phyloP scores from a whole-genome alignment of 30 jellyfish, hydroid and myxozoan genomes.

The Aurelia sp. region DNA sequence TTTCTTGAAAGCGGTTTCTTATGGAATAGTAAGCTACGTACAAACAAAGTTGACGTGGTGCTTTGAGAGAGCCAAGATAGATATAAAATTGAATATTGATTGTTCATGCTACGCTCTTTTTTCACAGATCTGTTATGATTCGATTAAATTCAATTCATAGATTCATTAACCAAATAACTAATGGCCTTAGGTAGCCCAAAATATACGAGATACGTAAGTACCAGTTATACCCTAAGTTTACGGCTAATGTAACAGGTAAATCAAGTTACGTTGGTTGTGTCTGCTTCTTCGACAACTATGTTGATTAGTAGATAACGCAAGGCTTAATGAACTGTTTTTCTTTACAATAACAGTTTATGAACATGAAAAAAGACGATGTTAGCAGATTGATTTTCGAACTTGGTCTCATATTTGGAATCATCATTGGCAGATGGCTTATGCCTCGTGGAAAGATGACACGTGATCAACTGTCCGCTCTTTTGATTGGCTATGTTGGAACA shows the following conservation, averaged over 20 bases:
- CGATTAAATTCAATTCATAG: no score
- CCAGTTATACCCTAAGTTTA: neutral
- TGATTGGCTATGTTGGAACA: conserved; percentile 91
- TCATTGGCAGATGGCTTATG: conserved; percentile 91
- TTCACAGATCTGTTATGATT: no score
- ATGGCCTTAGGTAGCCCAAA: no score
- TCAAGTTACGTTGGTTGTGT: neutral
- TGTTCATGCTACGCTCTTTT: no score
- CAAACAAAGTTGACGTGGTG: no score
- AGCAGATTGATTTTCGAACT: conserved; percentile 76
- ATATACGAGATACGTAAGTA: neutral
- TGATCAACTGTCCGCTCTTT: conserved; percentile 89
- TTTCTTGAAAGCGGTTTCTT: no score
- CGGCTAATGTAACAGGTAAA: neutral
- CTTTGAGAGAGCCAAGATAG: no score
- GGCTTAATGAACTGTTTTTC: neutral
- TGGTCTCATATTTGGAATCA: conserved; percentile 81
- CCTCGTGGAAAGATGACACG: conserved; percentile 94
- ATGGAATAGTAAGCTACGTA: no score
- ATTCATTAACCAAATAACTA: no score
- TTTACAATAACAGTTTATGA: conserved; percentile 30
- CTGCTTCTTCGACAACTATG: no score
- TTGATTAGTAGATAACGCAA: no score
- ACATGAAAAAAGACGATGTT: conserved; percentile 55
- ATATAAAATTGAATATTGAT: no score